A percentile compares a stretch with the other conserved stretches of the same genome.
Evolutionary conservation across 2,797 vertebrate species (phyloP).

Genomic region (Protonibea diacanthus): DNA sequence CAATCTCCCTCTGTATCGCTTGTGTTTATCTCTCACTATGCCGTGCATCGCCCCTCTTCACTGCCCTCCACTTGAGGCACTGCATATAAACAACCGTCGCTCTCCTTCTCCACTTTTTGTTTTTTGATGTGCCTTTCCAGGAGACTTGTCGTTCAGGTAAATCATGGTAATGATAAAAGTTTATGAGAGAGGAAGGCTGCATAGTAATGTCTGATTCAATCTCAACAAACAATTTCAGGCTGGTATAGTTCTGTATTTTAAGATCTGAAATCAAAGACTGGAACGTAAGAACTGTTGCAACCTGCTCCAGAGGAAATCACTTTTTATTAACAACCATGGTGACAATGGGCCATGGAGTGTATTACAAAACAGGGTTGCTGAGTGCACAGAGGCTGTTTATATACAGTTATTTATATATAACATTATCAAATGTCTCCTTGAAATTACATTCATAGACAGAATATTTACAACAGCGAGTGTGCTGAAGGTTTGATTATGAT

Average conservation of each 20-base stretch:
- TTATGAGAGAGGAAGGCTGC: conserved; percentile 51
- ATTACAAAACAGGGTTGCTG: conserved; percentile 25
- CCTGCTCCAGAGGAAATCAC: conserved; percentile 39
- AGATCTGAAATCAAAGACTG: conserved; percentile 38
- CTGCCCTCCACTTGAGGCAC: conserved; percentile 43
- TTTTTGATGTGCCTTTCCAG: conserved; percentile 30
- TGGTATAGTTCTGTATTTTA: conserved; percentile 36
- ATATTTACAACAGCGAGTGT: background rate
- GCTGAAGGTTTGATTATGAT: background rate
- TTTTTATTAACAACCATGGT: conserved; percentile 35
- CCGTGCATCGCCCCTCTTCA: conserved; percentile 36
- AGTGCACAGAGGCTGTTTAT: conserved; percentile 21
- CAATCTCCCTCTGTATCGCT: conserved; percentile 56
- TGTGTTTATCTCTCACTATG: conserved; percentile 60
- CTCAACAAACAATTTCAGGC: conserved; percentile 50
- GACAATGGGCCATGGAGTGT: conserved; percentile 19
- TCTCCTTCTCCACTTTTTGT: conserved; percentile 8
- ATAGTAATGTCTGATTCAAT: conserved; percentile 44
- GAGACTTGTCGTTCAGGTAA: conserved; percentile 42
- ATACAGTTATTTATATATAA: conserved; percentile 4
- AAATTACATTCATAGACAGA: background rate
- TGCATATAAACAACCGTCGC: conserved; percentile 48
- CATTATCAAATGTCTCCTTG: background rate
- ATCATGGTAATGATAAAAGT: conserved; percentile 41
- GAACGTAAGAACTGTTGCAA: conserved; percentile 26